A percentile compares a stretch with the other conserved stretches of the same genome.
Conservation (phyloP, 2,113 vertebrate species). For the Lanius collurio region DNA sequence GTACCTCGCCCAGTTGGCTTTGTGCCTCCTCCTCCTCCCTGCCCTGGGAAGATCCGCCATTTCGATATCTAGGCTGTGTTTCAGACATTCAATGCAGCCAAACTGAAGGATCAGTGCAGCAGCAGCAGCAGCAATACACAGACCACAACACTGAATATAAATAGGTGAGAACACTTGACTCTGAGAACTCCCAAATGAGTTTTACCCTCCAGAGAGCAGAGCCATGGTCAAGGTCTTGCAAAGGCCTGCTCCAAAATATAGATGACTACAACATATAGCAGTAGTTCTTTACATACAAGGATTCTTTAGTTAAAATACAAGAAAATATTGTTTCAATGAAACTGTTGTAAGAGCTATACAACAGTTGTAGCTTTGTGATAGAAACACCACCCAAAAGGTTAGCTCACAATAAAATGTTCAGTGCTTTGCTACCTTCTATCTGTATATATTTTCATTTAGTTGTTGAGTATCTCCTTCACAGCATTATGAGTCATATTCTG, state of each 20-base stretch:
- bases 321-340: slow-evolving; percentile 40
- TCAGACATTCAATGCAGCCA: not conserved
- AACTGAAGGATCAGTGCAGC: not conserved
- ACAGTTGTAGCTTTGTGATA: slow-evolving; percentile 17
- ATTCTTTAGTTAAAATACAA: not conserved
- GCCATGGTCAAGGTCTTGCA: not conserved
- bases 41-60: slow-evolving; percentile 71
- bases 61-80: slow-evolving; percentile 60
- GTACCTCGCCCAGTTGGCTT: slow-evolving; percentile 10
- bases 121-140: not conserved
- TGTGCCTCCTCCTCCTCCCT: slow-evolving; percentile 16
- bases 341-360: slow-evolving; percentile 32
- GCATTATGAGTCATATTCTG: slow-evolving; percentile 42
- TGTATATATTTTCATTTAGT: slow-evolving; percentile 8
- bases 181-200: not conserved
- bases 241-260: not conserved
- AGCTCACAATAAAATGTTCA: slow-evolving; percentile 66
- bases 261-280: not conserved
- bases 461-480: slow-evolving; percentile 25
- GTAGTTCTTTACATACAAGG: not conserved
- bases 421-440: not conserved
- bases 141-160: not conserved
- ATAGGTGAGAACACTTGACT: not conserved
- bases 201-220: not conserved
- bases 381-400: not conserved